phyloP scores from a whole-genome alignment of 1,140 invertebrate species.

The Asbolus verrucosus region DNA sequence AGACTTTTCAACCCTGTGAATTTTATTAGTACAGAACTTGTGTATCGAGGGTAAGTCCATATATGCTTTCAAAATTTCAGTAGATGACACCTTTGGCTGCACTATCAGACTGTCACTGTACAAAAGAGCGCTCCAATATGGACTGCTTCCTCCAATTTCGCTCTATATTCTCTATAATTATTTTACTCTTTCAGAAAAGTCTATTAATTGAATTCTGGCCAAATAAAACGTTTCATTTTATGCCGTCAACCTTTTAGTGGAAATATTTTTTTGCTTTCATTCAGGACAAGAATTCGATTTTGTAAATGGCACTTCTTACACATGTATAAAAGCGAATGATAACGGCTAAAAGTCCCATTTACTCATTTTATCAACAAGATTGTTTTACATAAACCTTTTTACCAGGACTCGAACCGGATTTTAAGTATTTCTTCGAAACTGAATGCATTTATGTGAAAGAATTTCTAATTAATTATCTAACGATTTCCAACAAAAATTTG shows the following conservation, averaged over 20 bases:
- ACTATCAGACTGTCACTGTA: constrained; percentile 30
- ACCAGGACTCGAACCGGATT: constrained; percentile 15
- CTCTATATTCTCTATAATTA: constrained; percentile 17
- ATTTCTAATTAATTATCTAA: constrained; percentile 1
- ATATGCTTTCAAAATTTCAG: constrained; percentile 28
- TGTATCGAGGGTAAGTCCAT: constrained; percentile 25
- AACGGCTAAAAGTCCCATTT: constrained; percentile 33
- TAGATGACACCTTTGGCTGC: constrained; percentile 29
- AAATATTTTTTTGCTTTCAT: constrained; percentile 24
- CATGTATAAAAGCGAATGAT: constrained; percentile 27
- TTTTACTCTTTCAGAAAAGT: constrained; percentile 15
- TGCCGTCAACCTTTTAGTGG: constrained; percentile 18
- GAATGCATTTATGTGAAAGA: constrained; percentile 3
- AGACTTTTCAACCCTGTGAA: constrained; percentile 23
- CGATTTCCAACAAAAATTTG: background rate
- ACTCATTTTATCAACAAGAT: constrained; percentile 17
- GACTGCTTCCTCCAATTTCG: constrained; percentile 3
- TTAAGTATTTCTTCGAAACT: constrained; percentile 23
- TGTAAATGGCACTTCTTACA: constrained; percentile 34
- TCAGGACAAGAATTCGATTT: constrained; percentile 28
- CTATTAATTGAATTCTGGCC: constrained; percentile 24
- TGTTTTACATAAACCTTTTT: constrained; percentile 24
- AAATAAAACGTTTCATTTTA: constrained; percentile 26
- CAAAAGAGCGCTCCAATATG: constrained; percentile 23
- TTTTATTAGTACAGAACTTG: constrained; percentile 25